Percentiles rank a stretch among this genome's conserved stretches.
Conservation (phyloP, 2,113 vertebrate species). For the Micromys minutus region DNA sequence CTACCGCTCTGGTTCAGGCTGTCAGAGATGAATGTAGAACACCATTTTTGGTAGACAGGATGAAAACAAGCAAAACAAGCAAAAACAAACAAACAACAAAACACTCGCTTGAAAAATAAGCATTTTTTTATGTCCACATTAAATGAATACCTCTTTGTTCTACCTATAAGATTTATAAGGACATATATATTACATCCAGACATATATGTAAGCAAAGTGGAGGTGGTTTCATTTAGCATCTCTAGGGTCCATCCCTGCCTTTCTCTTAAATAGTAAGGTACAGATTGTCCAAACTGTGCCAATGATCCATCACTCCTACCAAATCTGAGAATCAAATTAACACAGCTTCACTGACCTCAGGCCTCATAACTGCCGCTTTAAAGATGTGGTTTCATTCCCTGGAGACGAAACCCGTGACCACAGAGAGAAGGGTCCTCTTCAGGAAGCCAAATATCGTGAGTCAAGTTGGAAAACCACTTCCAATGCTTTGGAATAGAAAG, state of each 20-base stretch:
- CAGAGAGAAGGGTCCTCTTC: not conserved
- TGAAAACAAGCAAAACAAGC: not conserved
- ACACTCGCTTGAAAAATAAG: not conserved
- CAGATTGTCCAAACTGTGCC: not conserved
- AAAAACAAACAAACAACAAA: not conserved
- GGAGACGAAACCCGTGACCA: not conserved
- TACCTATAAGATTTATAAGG: not conserved
- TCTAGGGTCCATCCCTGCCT: not conserved
- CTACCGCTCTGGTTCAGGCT: not conserved
- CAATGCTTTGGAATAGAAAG: not conserved
- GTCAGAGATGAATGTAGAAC: not conserved
- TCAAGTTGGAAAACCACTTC: constrained; percentile 41
- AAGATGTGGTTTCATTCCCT: not conserved
- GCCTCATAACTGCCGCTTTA: constrained; percentile 41
- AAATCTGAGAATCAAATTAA: constrained; percentile 55
- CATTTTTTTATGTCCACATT: not conserved
- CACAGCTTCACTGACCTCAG: not conserved
- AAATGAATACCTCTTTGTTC: constrained; percentile 11
- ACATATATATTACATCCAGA: not conserved
- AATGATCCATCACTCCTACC: not conserved
- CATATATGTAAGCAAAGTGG: not conserved
- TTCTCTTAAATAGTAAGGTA: not conserved
- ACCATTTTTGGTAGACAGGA: not conserved
- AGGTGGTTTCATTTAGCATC: not conserved
- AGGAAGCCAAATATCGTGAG: not conserved